Conservation (phyloP, 2,113 vertebrate species). For the Peromyscus polionotus region DNA sequence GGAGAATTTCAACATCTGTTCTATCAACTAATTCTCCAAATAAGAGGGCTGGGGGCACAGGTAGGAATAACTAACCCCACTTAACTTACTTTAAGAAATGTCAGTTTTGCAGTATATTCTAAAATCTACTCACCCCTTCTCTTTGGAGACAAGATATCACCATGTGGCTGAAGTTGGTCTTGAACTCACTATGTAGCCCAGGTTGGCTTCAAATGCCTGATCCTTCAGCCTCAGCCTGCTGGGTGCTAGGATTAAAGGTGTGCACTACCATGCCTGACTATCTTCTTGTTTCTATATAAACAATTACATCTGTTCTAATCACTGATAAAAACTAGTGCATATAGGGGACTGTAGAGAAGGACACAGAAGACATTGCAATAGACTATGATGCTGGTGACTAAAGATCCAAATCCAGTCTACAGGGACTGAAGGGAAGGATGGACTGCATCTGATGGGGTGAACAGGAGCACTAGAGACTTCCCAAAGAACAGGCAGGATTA, state of each 20-base stretch:
- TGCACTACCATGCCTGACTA: background rate
- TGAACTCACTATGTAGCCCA: background rate
- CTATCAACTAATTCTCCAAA: constrained; percentile 60
- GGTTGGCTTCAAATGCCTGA: background rate
- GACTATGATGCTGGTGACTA: background rate
- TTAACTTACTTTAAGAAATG: constrained; percentile 1
- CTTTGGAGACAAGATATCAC: background rate
- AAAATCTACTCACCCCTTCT: background rate
- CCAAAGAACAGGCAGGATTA: background rate
- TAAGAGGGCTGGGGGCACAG: background rate
- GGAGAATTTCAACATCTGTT: background rate
- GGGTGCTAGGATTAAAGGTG: background rate
- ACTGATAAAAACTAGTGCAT: background rate
- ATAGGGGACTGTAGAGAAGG: background rate
- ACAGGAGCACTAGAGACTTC: background rate
- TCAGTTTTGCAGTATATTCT: background rate
- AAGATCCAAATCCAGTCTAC: background rate
- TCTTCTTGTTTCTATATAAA: constrained; percentile 8
- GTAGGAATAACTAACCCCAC: background rate
- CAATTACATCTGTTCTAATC: background rate
- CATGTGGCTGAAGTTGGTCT: background rate
- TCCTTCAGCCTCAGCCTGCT: background rate
- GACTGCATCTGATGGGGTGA: background rate
- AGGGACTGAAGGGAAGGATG: background rate
- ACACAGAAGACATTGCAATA: background rate